Evolutionary conservation across 2,797 vertebrate species (phyloP), one percentile per base, ranked within the genome.

Genomic region (Lagorchestes hirsutus): DNA sequence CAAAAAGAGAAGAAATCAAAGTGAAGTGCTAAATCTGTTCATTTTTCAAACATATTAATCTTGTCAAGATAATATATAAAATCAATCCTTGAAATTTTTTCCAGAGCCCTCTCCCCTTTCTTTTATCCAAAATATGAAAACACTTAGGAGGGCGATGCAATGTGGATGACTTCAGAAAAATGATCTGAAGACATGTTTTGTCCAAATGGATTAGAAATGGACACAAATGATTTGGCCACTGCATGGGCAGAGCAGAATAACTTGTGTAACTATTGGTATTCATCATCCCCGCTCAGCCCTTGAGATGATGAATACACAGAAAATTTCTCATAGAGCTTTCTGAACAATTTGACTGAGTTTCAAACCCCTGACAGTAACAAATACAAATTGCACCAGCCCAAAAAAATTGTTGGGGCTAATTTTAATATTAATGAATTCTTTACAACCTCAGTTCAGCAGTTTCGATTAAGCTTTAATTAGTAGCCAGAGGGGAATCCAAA

Each of bases 381-480:
- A 99, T 99, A 99, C 98, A 99, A 99, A 99, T 99, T 99, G 98
- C 98, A 99, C 97, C 99, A 99, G 98, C 98, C 98, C 98, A 74
- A 98, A 99, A 99, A 99, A 99, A 99, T 99, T 99, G 99, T 99
- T 99, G 99, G 99, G 99, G 99, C 99, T 99, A 99, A 99, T 99
- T 99, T 99, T 99, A 99, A 99, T 99, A 99, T 99, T 99, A 99
- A 99, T 99, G 99, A 99, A 99, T 99, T 99, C 99, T 99, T 99
- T 99, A 99, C 99, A 99, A 99, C 99, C 99, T 99, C 99, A 99
- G 99, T 99, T 99, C 99, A 99, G 99, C 99, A 99, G 99, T 99
- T 99, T 99, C 99, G 99, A 99, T 99, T 99, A 99, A 99, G 99
- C 99, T 99, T 99, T 99, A 99, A 99, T 99, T 99, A 99, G 99